Conservation (phyloP, 2,888 invertebrate species). For the Encarsia formosa region DNA sequence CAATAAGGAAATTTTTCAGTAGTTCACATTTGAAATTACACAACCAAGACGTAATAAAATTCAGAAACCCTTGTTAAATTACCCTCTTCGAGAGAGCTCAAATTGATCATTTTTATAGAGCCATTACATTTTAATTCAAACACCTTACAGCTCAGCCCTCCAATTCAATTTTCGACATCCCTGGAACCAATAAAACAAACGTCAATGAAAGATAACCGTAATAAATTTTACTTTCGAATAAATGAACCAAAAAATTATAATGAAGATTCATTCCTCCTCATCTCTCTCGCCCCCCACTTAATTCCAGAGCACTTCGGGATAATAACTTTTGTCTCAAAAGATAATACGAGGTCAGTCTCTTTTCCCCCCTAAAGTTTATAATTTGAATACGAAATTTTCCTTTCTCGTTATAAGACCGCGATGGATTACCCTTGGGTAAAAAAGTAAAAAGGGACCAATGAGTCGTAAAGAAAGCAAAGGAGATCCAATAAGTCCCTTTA, state of each 20-base stretch:
- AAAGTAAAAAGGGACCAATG: slow-evolving; percentile 7
- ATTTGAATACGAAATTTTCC: slow-evolving; percentile 21
- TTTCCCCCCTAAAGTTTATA: slow-evolving; percentile 17
- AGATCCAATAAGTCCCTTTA: slow-evolving; percentile 20
- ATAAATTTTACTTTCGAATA: no score
- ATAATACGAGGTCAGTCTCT: slow-evolving; percentile 11
- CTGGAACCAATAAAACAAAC: no score
- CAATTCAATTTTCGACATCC: no score
- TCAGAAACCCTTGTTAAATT: no score
- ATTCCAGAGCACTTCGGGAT: slow-evolving; percentile 9
- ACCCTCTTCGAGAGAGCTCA: no score
- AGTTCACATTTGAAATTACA: no score
- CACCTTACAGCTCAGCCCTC: no score
- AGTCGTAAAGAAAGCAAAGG: slow-evolving; percentile 22
- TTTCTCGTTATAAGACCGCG: slow-evolving; percentile 14
- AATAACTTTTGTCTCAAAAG: slow-evolving; percentile 12
- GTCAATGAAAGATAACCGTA: no score
- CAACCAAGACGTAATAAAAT: no score
- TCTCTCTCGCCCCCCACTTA: neutral
- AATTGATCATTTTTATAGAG: no score
- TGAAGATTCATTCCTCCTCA: neutral
- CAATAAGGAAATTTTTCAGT: no score
- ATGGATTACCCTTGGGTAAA: slow-evolving; percentile 13
- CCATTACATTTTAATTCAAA: no score
- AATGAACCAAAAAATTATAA: slow-evolving; percentile 10